Evolutionary conservation across 2,797 vertebrate genomes (phyloP).

Genomic region (Hydrolagus colliei): DNA sequence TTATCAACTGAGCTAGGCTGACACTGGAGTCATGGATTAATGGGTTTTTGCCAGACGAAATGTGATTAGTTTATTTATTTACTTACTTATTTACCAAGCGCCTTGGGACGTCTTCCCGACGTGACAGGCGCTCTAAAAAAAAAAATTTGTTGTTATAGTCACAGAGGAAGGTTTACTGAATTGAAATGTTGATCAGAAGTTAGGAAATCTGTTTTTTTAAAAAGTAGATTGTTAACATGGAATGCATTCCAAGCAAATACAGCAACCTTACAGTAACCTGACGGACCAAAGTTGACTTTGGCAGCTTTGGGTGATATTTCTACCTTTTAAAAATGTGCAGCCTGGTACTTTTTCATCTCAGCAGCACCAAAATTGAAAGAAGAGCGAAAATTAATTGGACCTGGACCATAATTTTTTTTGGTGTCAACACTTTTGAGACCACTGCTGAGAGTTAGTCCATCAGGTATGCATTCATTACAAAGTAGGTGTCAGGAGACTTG

Average conservation of each 20-base stretch:
- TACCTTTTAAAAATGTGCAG: conserved; percentile 9
- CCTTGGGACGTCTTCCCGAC: no score
- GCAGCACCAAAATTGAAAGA: not conserved
- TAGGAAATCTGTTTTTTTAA: not conserved
- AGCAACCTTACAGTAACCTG: no score
- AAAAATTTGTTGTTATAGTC: no score
- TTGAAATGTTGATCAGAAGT: no score
- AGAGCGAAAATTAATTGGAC: conserved; percentile 16
- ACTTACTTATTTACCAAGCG: no score
- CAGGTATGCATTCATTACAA: conserved; percentile 5
- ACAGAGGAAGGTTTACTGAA: not conserved
- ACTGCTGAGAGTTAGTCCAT: conserved; percentile 9
- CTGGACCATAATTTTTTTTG: not conserved
- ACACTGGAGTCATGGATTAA: no score
- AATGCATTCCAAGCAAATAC: conserved; percentile 13
- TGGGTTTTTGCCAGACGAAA: not conserved
- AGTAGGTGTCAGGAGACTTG: not conserved
- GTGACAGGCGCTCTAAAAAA: no score
- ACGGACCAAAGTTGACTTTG: not conserved
- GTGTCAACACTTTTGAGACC: conserved; percentile 4
- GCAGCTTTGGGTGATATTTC: conserved; percentile 11
- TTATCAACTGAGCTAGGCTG: no score
- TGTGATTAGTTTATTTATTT: not conserved
- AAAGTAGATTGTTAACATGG: not conserved
- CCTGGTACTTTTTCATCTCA: not conserved